These are phyloP conservation scores for Cataglyphis hispanica DNA, from an alignment of 1,140 invertebrate genomes.

Conservation along the genomic window DNA sequence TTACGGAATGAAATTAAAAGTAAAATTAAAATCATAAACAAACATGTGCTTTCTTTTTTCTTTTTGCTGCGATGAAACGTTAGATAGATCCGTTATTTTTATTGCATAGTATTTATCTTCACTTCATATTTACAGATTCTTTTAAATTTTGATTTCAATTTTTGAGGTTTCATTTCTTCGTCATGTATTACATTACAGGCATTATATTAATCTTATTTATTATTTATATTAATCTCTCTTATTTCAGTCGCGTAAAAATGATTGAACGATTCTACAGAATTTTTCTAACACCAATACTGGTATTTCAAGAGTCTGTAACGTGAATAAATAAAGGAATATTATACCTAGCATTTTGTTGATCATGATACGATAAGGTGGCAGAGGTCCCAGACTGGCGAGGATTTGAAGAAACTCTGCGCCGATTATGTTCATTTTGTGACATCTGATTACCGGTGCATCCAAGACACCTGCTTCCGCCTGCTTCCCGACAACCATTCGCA, in stretches of 20 bases:
- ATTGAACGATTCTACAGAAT: neutral
- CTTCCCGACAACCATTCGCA: slow-evolving; percentile 87
- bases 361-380: slow-evolving; percentile 87
- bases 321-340: neutral
- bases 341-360: slow-evolving; percentile 86
- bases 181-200: neutral
- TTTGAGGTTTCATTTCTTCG: neutral
- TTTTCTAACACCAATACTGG: neutral
- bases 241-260: neutral
- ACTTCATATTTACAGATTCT: neutral
- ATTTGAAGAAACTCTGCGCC: slow-evolving; percentile 84
- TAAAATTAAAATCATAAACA: neutral
- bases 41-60: neutral
- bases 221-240: neutral
- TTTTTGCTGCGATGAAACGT: neutral
- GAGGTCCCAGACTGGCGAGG: slow-evolving; percentile 86
- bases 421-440: slow-evolving; percentile 83
- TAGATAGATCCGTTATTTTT: neutral
- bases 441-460: slow-evolving; percentile 86
- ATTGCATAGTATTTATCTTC: neutral
- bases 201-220: neutral
- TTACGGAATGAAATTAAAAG: neutral
- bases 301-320: neutral
- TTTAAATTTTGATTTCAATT: slow-evolving; percentile 1
- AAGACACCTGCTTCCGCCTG: slow-evolving; percentile 87